Conservation (phyloP, 2,113 vertebrate genomes). For the Hyaena hyaena region DNA sequence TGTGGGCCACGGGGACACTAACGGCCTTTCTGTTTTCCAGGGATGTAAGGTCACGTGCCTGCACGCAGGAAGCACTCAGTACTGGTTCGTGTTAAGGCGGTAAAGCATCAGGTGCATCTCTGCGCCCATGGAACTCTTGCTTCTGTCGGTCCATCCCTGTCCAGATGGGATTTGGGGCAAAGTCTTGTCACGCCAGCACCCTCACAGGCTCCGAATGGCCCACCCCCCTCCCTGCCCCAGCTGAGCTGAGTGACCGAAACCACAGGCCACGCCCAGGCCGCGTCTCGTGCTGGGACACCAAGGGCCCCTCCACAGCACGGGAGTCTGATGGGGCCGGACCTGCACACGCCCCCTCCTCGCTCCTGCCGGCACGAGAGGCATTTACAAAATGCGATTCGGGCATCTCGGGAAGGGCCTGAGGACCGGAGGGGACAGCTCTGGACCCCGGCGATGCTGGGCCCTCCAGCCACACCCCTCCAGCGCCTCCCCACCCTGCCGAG, state of each 20-base stretch:
- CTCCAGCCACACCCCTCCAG: too few relatives aligned
- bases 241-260: accelerated
- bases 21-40: not conserved
- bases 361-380: not conserved
- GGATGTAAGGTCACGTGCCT: accelerated
- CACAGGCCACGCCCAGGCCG: too few relatives aligned
- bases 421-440: not conserved
- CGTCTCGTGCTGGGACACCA: accelerated
- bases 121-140: accelerated
- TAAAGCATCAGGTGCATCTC: accelerated
- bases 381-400: not conserved
- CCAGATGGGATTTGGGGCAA: not conserved
- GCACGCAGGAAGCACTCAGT: not conserved
- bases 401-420: too few relatives aligned
- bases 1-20: accelerated
- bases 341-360: not conserved
- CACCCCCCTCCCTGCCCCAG: too few relatives aligned
- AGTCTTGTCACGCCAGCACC: not conserved
- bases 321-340: not conserved
- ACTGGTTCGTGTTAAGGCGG: too few relatives aligned
- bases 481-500: not conserved
- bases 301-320: too few relatives aligned
- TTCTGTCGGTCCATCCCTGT: too few relatives aligned
- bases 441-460: accelerated
- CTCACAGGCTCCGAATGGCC: not conserved